A percentile compares a stretch with the other conserved stretches of the same genome.
phyloP scores from a whole-genome alignment of 2,113 vertebrate species.

The Bathybates hornii region DNA sequence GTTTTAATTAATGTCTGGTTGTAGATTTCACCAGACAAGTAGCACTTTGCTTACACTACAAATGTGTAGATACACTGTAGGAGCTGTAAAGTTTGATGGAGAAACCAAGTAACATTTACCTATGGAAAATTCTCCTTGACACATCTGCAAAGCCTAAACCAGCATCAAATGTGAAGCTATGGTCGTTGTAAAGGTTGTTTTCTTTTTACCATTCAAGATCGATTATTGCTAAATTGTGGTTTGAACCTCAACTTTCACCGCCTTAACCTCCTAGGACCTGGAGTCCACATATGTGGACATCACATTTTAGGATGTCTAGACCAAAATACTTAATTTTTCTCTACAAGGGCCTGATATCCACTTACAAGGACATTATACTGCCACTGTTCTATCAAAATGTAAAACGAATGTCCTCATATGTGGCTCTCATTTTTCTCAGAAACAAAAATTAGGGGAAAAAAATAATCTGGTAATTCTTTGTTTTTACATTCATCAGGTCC shows the following conservation, averaged over 20 bases:
- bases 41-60: not conserved
- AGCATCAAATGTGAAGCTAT: not conserved
- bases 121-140: not conserved
- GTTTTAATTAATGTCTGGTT: not conserved
- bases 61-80: not conserved
- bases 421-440: not conserved
- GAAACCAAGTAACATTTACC: not conserved
- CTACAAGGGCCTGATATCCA: too few species aligned
- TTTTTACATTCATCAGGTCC: not conserved
- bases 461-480: not conserved
- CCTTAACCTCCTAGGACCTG: not conserved
- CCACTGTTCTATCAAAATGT: too few species aligned
- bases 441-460: not conserved
- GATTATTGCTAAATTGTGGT: not conserved
- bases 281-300: not conserved
- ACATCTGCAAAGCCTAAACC: not conserved
- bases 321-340: not conserved
- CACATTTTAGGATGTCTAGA: not conserved
- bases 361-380: too few species aligned
- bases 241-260: not conserved
- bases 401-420: not conserved
- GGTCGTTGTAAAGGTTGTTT: rapidly evolving
- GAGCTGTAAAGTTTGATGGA: not conserved
- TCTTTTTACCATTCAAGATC: not conserved
- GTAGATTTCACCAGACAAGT: not conserved